Conservation (phyloP, 2,113 vertebrate species). For the Pundamilia nyererei region DNA sequence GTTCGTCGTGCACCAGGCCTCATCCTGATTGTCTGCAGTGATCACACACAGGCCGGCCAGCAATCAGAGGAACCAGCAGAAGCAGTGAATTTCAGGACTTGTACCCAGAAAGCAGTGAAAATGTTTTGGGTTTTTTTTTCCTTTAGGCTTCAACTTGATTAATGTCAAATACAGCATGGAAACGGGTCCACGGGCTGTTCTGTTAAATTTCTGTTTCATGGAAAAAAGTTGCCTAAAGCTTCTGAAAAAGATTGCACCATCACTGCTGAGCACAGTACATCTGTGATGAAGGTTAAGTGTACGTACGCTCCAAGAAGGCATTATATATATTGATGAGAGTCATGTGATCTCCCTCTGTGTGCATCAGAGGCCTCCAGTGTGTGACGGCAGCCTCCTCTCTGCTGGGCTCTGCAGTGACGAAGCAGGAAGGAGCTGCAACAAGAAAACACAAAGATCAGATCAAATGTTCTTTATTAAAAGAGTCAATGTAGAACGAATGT, state of each 20-base stretch:
- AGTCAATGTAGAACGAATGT: not conserved
- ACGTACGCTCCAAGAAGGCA: slow-evolving; percentile 81
- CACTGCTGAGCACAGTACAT: not conserved
- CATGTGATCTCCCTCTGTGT: slow-evolving; percentile 86
- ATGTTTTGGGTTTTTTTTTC: not conserved
- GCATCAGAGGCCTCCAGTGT: slow-evolving; percentile 76
- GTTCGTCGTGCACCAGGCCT: slow-evolving; percentile 84
- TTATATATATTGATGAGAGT: slow-evolving; percentile 87
- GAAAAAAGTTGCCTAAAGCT: not conserved
- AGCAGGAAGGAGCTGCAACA: slow-evolving; percentile 75
- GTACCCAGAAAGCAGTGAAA: not conserved
- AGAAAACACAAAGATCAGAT: not conserved
- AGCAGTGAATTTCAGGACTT: not conserved
- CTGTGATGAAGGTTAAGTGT: not conserved
- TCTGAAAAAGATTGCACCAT: not conserved
- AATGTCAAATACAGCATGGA: not conserved
- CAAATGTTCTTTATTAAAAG: not conserved
- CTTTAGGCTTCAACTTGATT: not conserved
- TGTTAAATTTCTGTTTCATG: not conserved
- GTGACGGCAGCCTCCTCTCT: slow-evolving; percentile 62
- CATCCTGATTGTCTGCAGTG: slow-evolving; percentile 75
- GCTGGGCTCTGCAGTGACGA: slow-evolving; percentile 70
- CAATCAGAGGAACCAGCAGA: not conserved
- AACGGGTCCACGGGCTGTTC: not conserved
- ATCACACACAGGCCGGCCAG: not conserved